These are phyloP conservation scores for Carassius carassius DNA, from an alignment of 2,113 vertebrate species.

Conservation along the genomic window DNA sequence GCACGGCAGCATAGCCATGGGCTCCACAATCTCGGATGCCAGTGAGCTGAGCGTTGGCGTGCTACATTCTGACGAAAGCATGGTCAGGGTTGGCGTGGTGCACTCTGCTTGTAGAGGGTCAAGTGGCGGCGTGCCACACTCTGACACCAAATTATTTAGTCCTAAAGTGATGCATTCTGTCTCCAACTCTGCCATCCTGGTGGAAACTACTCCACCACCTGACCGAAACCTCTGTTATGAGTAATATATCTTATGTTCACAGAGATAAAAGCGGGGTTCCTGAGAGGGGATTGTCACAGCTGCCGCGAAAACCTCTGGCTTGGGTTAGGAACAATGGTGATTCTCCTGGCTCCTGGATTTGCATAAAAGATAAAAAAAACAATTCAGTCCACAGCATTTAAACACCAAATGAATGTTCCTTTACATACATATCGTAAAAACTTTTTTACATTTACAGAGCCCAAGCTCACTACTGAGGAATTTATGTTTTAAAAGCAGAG, in stretches of 20 bases:
- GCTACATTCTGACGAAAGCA: slow-evolving; percentile 71
- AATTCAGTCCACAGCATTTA: not conserved
- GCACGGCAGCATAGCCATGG: slow-evolving; percentile 77
- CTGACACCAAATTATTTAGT: slow-evolving; percentile 55
- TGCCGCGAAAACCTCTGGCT: slow-evolving; percentile 16
- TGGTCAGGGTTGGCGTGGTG: slow-evolving; percentile 58
- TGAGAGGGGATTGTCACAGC: not conserved
- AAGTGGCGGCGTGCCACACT: slow-evolving; percentile 52
- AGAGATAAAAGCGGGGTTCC: slow-evolving; percentile 13
- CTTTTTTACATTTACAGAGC: too few relatives aligned
- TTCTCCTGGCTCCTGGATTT: slow-evolving; percentile 36
- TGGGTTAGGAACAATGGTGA: slow-evolving; percentile 49
- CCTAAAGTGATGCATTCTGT: slow-evolving; percentile 73
- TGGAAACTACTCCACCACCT: slow-evolving; percentile 40
- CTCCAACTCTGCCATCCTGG: slow-evolving; percentile 76
- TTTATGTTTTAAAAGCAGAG: too few relatives aligned
- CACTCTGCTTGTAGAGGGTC: slow-evolving; percentile 52
- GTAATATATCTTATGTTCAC: slow-evolving; percentile 32
- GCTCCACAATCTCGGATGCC: slow-evolving; percentile 71
- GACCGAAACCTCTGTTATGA: slow-evolving; percentile 34
- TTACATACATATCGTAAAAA: not conserved
- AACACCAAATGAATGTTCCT: not conserved
- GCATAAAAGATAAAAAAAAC: not conserved
- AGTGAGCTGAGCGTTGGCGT: slow-evolving; percentile 73
- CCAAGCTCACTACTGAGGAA: too few relatives aligned